Base-by-base conservation (phyloP, 2,888 invertebrate species). In the Odontocolon sp. region DNA sequence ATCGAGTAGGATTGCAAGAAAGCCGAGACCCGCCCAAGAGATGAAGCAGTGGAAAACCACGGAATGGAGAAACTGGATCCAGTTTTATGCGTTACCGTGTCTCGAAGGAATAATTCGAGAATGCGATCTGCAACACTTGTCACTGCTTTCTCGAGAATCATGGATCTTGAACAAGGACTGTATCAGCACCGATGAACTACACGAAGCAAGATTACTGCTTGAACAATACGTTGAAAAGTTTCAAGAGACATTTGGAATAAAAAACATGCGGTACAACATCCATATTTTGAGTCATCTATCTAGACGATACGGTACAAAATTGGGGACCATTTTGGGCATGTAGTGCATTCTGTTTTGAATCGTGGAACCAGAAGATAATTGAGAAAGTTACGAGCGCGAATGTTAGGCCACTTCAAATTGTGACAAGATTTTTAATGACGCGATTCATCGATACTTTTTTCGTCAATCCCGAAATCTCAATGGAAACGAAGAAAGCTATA, bases 41-140 rank as follows among this genome's bases (percentile, higher is more conserved):
- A 33, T 57, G 33, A 73, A 73, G 6, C 50, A 73, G 16, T 67
- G 67, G 66, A 73, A 67, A 59, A 57, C 42, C 23, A 42, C 67
- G 5, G 67, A 68, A 28, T 59, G 23, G 45, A 23, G 67, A 14
- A 73, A 67, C 11, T 73, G 73, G 73, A 14, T 73, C n/a, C 50
- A 67, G 6, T 70, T 9, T 9, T 68, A 67, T 16, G 67, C 50
- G 3, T 21, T 59, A 33, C 18, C 18, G 1, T 73, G 73, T 31
- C 21, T 73, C 8, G 57, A 72, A 54, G 73, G 66, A 14, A n/a
- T 26, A 26, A 28, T 72, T 54, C 45, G n/a, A 0, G 16, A 47
- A 11, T 28, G 26, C 18, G 50, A 72, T 50, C 31, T 57, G 1
- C 4, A 64, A 2, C 69, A 69, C 21, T 45, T 59, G 1, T 11